phyloP scores from a whole-genome alignment of 2,113 vertebrate species.

The Struthidea cinerea region DNA sequence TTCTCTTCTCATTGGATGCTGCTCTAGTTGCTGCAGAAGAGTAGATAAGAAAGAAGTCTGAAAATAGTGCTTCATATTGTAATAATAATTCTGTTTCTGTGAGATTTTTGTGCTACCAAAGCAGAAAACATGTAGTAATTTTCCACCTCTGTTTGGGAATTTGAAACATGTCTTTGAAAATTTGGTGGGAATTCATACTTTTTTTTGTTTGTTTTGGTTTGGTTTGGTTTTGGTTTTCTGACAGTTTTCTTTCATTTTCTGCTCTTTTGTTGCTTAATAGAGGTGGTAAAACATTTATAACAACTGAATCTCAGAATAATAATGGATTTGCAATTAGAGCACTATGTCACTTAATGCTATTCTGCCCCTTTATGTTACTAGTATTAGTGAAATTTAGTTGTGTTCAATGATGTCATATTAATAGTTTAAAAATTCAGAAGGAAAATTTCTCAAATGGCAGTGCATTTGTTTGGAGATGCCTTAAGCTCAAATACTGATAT shows the following conservation, averaged over 20 bases:
- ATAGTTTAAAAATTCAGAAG: neutral
- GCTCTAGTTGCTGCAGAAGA: neutral
- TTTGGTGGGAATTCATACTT: neutral
- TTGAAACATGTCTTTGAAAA: neutral
- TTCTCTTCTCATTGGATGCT: neutral
- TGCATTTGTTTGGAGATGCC: neutral
- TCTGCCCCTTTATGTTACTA: neutral
- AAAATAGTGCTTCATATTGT: neutral
- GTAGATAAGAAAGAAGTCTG: neutral
- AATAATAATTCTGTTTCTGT: neutral
- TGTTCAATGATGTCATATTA: neutral
- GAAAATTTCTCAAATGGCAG: neutral
- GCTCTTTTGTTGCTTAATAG: neutral
- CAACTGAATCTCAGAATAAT: neutral
- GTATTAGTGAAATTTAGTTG: neutral
- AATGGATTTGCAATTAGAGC: neutral
- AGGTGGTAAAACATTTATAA: neutral
- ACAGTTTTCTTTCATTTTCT: neutral
- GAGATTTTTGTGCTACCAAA: neutral
- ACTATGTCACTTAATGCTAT: neutral
- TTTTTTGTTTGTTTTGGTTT: too few species aligned
- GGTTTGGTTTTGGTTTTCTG: neutral
- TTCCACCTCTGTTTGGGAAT: neutral
- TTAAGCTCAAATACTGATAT: neutral
- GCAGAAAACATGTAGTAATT: neutral